phyloP scores from a whole-genome alignment of 2,113 vertebrate species.

The Prochilodus magdalenae region DNA sequence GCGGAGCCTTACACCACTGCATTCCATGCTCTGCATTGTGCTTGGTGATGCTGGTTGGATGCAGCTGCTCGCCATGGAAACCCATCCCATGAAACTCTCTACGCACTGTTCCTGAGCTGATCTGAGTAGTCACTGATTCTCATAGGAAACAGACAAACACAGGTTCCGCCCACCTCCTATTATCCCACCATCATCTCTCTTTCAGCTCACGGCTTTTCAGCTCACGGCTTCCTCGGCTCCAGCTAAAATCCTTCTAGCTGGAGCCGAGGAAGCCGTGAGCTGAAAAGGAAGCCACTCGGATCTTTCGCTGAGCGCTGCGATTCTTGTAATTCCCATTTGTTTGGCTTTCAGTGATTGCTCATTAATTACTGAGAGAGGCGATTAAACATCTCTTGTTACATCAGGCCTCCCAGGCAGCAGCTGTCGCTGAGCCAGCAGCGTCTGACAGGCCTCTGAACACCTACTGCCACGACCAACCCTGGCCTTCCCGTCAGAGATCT shows the following conservation, averaged over 20 bases:
- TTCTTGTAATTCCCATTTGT: constrained; percentile 71
- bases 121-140: too few species aligned
- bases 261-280: too few species aligned
- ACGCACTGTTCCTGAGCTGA: too few species aligned
- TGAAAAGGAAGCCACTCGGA: constrained; percentile 61
- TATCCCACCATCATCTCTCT: background rate
- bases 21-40: too few species aligned
- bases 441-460: constrained; percentile 31
- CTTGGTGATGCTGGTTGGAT: too few species aligned
- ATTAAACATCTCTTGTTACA: constrained; percentile 63
- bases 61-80: too few species aligned
- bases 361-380: constrained; percentile 68
- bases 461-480: constrained; percentile 33
- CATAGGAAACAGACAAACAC: too few species aligned
- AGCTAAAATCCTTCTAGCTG: constrained; percentile 51
- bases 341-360: constrained; percentile 70
- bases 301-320: constrained; percentile 57
- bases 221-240: too few species aligned
- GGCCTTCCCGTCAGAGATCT: background rate
- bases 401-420: constrained; percentile 37
- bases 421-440: constrained; percentile 63
- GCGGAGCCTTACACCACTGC: too few species aligned
- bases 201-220: constrained; percentile 12
- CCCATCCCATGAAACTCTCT: too few species aligned
- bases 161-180: background rate